These are phyloP conservation scores for Parnassius glacialis DNA, from an alignment of 2,888 invertebrate genomes.

Conservation along the genomic window DNA sequence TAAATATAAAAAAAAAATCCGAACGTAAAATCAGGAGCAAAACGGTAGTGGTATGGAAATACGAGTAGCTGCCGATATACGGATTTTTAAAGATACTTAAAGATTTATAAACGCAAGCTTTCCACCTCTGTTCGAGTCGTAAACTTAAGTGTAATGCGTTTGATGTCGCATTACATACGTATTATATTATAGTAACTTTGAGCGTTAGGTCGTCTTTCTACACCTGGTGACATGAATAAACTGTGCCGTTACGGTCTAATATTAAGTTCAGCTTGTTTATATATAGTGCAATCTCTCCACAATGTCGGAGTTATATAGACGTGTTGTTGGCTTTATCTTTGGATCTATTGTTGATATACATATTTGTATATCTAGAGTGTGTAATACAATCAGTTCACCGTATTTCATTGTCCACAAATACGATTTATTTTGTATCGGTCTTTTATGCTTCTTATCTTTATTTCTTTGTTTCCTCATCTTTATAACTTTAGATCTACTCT, in stretches of 20 bases:
- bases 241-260: slow-evolving; percentile 63
- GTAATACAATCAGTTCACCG: too few species aligned
- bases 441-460: too few species aligned
- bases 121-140: slow-evolving; percentile 66
- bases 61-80: slow-evolving; percentile 55
- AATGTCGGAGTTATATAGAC: slow-evolving; percentile 38
- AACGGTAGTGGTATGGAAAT: slow-evolving; percentile 29
- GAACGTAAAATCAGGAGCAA: slow-evolving; percentile 29
- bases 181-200: slow-evolving; percentile 58
- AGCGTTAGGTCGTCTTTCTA: slow-evolving; percentile 62
- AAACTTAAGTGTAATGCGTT: slow-evolving; percentile 71
- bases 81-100: slow-evolving; percentile 73
- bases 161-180: slow-evolving; percentile 62
- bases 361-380: too few species aligned
- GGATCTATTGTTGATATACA: slow-evolving; percentile 39
- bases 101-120: slow-evolving; percentile 74
- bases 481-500: too few species aligned
- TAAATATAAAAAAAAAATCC: not conserved
- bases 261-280: slow-evolving; percentile 64
- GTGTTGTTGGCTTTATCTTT: slow-evolving; percentile 43
- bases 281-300: slow-evolving; percentile 45
- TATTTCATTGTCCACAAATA: too few species aligned
- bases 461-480: too few species aligned
- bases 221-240: slow-evolving; percentile 74
- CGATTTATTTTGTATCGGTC: too few species aligned